Evolutionary conservation across 2,888 invertebrate species (phyloP), one percentile per base, ranked within the genome.

Genomic region (Plagodis pulveraria): DNA sequence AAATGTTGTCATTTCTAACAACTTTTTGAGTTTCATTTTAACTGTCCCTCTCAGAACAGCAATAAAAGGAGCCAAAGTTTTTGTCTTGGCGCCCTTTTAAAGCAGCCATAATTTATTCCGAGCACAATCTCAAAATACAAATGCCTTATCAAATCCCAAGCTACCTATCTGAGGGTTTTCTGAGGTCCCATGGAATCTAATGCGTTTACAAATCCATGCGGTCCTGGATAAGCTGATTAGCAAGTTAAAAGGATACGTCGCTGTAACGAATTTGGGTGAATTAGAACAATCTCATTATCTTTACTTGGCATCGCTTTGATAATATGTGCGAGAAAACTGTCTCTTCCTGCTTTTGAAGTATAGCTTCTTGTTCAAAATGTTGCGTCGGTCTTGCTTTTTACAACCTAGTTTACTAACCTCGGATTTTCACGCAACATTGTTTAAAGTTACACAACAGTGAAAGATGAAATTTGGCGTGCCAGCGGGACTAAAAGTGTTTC

Each of bases 221-320:
- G 78, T 76, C 74, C 60, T 62, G 80, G 77, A 80, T 84, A 84
- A 87, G 82, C 83, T 83, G 84, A 88, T 88, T 89, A 87, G 73
- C 81, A 83, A 87, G 79, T 85, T 86, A 81, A 83, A 84, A 83
- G 81, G 82, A 81, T 77, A 72, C 76, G 73, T 80, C 77, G 69
- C 77, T 72, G 75, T 72, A 77, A 75, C 69, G 69, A 75, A 79
- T 77, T 82, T 77, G 71, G 72, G 62, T 76, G 78, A 84, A 86
- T 85, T 85, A 83, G 81, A 84, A 85, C 83, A 83, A 85, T 84
- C 81, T 81, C 83, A 81, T 83, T 84, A 82, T 75, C 77, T 22
- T 22, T 71, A 70, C 63, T 69, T 70, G 71, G 78, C 73, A 72
- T 66, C 61, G 66, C 75, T 77, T 76, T 79, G 73, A 73, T 73